These are phyloP conservation scores for Tapirus indicus DNA, from an alignment of 2,797 vertebrate species.

Conservation along the genomic window DNA sequence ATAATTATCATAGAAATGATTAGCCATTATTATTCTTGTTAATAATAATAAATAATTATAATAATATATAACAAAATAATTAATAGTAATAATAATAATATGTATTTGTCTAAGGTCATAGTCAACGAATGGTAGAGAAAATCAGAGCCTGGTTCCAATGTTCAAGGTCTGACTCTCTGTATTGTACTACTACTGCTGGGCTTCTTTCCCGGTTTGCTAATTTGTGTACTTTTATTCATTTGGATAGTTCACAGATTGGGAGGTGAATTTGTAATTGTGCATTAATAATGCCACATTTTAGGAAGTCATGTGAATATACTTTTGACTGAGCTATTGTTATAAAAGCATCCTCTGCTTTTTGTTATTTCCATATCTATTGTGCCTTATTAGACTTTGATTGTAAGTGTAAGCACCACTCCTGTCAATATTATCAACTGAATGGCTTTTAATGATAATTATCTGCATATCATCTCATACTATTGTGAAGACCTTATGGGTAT, in stretches of 20 bases:
- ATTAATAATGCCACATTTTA: background rate
- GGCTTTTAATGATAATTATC: background rate
- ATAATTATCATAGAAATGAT: background rate
- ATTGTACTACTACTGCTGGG: background rate
- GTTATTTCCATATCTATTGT: background rate
- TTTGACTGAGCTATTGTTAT: background rate
- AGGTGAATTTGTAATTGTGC: background rate
- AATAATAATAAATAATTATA: background rate
- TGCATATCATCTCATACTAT: background rate
- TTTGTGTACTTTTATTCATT: background rate
- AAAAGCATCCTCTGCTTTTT: background rate
- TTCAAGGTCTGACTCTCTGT: background rate
- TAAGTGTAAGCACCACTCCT: background rate
- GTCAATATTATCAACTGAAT: background rate
- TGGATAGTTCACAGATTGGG: background rate
- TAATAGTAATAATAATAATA: no score
- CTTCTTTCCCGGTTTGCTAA: background rate
- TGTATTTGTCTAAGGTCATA: background rate
- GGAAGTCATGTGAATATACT: background rate
- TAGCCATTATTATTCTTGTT: background rate
- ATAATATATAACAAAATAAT: no score
- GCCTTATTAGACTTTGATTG: background rate
- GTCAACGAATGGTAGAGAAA: background rate
- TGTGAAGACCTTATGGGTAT: background rate
- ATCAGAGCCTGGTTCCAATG: background rate